phyloP scores from a whole-genome alignment of 2,888 invertebrate genomes.

The Torymus auratus region DNA sequence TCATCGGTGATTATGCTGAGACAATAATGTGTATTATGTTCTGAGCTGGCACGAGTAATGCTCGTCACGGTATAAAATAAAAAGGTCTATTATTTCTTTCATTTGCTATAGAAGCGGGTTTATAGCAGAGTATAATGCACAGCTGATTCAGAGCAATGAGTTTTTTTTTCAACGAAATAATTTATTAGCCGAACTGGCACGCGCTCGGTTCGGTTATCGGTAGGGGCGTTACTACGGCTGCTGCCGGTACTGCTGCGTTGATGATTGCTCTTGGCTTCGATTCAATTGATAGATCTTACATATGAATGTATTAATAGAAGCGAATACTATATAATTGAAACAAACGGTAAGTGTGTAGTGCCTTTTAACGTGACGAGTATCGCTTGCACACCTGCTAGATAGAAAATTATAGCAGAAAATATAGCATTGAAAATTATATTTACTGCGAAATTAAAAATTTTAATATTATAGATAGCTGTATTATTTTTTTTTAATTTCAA shows the following conservation, averaged over 20 bases:
- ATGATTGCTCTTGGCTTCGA: conserved; percentile 10
- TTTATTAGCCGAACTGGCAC: not conserved
- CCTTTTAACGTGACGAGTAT: no score
- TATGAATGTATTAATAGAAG: conserved; percentile 16
- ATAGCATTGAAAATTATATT: not conserved
- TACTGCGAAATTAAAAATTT: no score
- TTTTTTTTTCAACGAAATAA: not conserved
- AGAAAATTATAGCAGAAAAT: not conserved
- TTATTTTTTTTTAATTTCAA: no score
- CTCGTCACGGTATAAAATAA: no score
- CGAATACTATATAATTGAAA: not conserved
- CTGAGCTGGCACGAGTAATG: no score
- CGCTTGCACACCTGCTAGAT: no score
- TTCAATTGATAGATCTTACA: conserved; percentile 24
- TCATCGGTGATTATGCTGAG: not conserved
- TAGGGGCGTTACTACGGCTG: conserved; percentile 17
- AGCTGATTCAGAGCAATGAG: no score
- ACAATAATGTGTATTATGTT: not conserved
- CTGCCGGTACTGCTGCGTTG: not conserved
- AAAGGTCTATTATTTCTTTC: no score
- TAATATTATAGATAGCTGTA: no score
- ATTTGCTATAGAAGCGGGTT: no score
- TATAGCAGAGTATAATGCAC: no score
- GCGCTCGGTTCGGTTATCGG: conserved; percentile 20
- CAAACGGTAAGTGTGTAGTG: not conserved